A percentile compares a stretch with the other conserved stretches of the same genome.
phyloP scores from a whole-genome alignment of 2,797 vertebrate species.

The Meriones psammophilus region DNA sequence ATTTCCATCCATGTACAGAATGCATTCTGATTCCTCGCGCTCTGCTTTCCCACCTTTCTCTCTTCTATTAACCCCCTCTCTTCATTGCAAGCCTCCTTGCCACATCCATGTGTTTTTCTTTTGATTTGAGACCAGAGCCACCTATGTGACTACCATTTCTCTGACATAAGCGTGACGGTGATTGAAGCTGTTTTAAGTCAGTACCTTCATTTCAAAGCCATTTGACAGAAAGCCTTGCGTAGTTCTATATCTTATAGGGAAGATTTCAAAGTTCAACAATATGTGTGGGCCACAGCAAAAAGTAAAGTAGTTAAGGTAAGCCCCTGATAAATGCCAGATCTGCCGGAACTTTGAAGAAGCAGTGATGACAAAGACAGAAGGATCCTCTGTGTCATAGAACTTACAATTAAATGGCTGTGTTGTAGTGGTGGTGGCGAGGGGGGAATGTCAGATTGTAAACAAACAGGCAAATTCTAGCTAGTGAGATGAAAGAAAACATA shows the following conservation, averaged over 20 bases:
- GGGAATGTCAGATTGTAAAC: neutral
- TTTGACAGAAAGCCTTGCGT: neutral
- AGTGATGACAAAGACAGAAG: neutral
- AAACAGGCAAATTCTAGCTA: neutral
- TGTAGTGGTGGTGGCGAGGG: neutral
- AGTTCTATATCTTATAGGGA: neutral
- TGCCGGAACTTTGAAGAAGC: neutral
- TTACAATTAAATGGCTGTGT: neutral
- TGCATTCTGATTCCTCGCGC: neutral
- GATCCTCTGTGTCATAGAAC: neutral
- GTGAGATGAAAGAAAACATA: neutral
- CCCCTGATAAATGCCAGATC: neutral
- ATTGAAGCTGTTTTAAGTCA: neutral
- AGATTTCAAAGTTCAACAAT: constrained; percentile 7
- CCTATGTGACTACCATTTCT: neutral
- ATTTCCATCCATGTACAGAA: neutral
- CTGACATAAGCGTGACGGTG: neutral
- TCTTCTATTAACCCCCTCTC: neutral
- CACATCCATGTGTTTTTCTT: neutral
- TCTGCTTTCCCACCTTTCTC: neutral
- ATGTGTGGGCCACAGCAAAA: neutral
- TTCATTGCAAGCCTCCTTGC: neutral
- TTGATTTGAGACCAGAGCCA: neutral
- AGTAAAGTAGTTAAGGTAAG: neutral
- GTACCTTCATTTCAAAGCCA: neutral